Evolutionary conservation across 2,113 vertebrate genomes (phyloP).

Genomic region (Alaudala cheleensis): DNA sequence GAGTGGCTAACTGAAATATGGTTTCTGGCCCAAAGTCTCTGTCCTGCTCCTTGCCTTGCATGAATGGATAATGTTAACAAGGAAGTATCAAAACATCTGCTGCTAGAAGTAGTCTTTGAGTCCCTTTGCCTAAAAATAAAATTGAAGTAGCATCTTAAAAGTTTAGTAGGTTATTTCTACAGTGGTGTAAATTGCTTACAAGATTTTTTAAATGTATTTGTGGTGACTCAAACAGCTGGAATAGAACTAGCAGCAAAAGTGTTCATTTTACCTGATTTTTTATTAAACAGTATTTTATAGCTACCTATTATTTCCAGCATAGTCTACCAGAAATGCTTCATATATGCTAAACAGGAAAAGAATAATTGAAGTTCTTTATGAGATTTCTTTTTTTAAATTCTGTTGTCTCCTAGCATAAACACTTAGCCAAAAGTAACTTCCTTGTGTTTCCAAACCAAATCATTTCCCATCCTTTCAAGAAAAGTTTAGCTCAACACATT

Average conservation of each 20-base stretch:
- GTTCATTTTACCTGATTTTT: not conserved
- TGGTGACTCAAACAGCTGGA: not conserved
- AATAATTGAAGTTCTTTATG: not conserved
- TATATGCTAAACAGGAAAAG: not conserved
- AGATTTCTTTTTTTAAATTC: not conserved
- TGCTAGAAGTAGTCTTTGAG: not conserved
- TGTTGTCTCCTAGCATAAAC: not conserved
- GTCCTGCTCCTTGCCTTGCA: not conserved
- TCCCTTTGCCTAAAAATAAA: not conserved
- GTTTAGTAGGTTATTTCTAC: not conserved
- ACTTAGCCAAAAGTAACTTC: not conserved
- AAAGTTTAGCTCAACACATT: not conserved
- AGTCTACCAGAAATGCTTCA: not conserved
- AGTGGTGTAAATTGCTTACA: not conserved
- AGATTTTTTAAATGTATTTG: not conserved
- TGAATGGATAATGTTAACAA: not conserved
- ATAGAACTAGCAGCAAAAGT: not conserved
- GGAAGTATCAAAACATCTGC: not conserved
- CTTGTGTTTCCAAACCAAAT: not conserved
- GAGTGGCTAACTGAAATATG: not conserved
- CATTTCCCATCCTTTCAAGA: not conserved
- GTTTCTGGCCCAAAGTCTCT: not conserved
- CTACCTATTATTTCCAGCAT: not conserved
- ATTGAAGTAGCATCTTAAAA: not conserved
- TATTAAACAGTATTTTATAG: not conserved